Percentiles rank a stretch among this genome's conserved stretches.
phyloP scores from a whole-genome alignment of 2,113 vertebrate species.

The Pseudorhombus dupliciocellatus region DNA sequence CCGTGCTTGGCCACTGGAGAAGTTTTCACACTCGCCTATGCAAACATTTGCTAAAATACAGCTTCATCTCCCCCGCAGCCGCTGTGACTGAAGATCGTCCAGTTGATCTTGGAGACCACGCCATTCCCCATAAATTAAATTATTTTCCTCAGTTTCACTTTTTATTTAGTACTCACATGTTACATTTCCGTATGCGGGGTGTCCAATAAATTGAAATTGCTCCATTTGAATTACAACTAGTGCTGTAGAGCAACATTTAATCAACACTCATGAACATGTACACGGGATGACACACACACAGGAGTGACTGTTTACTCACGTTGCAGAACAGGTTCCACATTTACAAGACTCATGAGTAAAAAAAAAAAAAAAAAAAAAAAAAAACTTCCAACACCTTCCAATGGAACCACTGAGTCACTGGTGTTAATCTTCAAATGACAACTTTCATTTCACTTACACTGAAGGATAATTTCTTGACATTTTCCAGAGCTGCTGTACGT shows the following conservation, averaged over 20 bases:
- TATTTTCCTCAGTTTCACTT: constrained; percentile 6
- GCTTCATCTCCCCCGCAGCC: constrained; percentile 32
- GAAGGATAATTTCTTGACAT: no score
- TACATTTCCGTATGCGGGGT: constrained; percentile 31
- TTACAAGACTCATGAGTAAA: neutral
- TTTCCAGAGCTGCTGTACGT: no score
- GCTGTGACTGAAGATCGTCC: constrained; percentile 35
- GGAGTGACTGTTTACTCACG: neutral
- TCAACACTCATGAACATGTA: no score
- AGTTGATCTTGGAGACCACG: constrained; percentile 47
- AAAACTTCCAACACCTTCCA: neutral
- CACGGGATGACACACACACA: neutral
- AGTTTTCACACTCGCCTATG: constrained; percentile 54
- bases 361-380: neutral
- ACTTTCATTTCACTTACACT: neutral
- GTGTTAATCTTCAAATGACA: constrained; percentile 2
- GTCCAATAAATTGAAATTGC: no score
- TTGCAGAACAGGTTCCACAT: no score
- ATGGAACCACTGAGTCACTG: neutral
- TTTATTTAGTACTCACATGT: constrained; percentile 36
- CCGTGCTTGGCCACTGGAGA: constrained; percentile 48
- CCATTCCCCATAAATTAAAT: constrained; percentile 37
- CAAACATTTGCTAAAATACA: constrained; percentile 64
- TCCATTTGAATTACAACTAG: no score
- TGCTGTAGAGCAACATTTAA: no score